Percentiles rank a stretch among this genome's conserved stretches.
These are phyloP conservation scores for Phalloptychus januarius DNA, from an alignment of 2,797 vertebrate species.

Conservation along the genomic window DNA sequence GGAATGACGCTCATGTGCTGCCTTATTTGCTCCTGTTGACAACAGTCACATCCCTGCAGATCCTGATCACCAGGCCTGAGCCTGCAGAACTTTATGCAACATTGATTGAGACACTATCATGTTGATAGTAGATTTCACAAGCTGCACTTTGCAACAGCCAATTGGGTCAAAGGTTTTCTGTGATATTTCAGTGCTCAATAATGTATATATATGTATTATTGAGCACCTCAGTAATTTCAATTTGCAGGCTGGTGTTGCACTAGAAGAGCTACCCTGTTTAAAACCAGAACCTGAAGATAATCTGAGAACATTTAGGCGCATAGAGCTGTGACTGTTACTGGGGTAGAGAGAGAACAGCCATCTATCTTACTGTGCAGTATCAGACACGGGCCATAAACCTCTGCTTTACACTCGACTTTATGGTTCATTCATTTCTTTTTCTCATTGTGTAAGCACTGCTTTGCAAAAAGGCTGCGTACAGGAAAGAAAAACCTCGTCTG, in stretches of 20 bases:
- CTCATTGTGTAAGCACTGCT: conserved; percentile 44
- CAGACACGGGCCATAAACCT: conserved; percentile 66
- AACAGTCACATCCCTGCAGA: conserved; percentile 30
- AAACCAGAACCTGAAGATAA: conserved; percentile 10
- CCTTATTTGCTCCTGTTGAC: conserved; percentile 43
- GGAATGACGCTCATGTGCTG: conserved; percentile 63
- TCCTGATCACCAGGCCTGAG: conserved; percentile 5
- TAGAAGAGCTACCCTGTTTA: conserved; percentile 16
- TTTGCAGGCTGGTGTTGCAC: conserved; percentile 3
- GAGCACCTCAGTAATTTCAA: neutral
- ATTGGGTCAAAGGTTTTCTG: conserved; percentile 2
- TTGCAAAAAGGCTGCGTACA: conserved; percentile 10
- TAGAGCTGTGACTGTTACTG: conserved; percentile 31
- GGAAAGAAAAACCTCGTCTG: conserved; percentile 18
- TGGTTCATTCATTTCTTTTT: conserved; percentile 50
- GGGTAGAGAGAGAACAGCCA: conserved; percentile 36
- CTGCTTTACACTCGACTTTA: conserved; percentile 67
- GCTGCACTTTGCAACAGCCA: conserved; percentile 11
- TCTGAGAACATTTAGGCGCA: conserved; percentile 27
- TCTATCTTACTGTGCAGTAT: conserved; percentile 51
- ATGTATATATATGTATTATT: neutral
- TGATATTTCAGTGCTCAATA: neutral
- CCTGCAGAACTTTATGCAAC: conserved; percentile 27
- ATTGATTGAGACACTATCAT: conserved; percentile 7
- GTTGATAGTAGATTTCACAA: conserved; percentile 14